A percentile compares a stretch with the other conserved stretches of the same genome.
phyloP scores from a whole-genome alignment of 1,140 invertebrate genomes.

The Mercenaria mercenaria region DNA sequence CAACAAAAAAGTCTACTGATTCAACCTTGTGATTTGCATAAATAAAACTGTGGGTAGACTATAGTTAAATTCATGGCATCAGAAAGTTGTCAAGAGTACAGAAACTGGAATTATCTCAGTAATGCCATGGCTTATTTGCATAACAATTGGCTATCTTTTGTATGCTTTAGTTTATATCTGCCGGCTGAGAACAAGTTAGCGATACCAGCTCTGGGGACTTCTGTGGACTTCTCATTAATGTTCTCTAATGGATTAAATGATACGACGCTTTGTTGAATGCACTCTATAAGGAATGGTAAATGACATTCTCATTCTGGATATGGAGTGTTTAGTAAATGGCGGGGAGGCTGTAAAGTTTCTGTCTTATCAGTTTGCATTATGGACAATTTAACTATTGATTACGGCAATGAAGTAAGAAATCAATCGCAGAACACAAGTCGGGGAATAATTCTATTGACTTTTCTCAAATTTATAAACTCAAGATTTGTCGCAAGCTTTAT shows the following conservation, averaged over 20 bases:
- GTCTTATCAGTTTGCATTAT: conserved; percentile 26
- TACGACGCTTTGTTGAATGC: not conserved
- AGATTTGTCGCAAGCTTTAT: conserved; percentile 8
- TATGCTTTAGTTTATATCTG: too few species aligned
- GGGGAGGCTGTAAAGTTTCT: not conserved
- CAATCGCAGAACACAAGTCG: conserved; percentile 8
- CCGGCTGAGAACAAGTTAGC: too few species aligned
- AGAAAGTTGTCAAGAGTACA: not conserved
- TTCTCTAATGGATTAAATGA: not conserved
- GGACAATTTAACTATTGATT: conserved; percentile 38
- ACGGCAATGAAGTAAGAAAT: not conserved
- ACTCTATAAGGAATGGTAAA: not conserved
- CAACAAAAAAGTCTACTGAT: too few species aligned
- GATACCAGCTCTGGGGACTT: too few species aligned
- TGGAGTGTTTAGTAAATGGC: not conserved
- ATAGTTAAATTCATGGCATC: not conserved
- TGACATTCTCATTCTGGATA: not conserved
- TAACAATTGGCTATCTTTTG: too few species aligned
- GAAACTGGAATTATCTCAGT: not conserved
- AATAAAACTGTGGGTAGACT: too few species aligned
- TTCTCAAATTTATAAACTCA: conserved; percentile 10
- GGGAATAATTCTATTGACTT: conserved; percentile 18
- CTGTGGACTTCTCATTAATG: not conserved
- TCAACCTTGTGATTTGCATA: too few species aligned
- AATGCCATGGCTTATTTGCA: not conserved